Percentiles rank a stretch among this genome's conserved stretches.
Conservation (phyloP, 1,140 invertebrate species). For the Wiebesia pumilae region DNA sequence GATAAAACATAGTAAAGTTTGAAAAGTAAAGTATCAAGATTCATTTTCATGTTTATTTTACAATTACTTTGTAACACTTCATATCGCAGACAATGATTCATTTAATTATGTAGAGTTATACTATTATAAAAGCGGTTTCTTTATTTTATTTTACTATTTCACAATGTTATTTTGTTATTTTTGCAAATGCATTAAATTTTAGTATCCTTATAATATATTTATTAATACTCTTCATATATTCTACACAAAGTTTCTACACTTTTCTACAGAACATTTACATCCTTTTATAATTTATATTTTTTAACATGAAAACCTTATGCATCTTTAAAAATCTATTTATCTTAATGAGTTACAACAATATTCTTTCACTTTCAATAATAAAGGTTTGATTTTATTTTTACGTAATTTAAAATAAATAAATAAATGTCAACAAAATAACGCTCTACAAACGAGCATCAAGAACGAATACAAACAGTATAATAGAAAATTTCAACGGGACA, state of each 20-base stretch:
- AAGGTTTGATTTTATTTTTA: neutral
- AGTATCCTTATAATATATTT: neutral
- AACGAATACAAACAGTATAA: neutral
- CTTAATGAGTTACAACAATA: neutral
- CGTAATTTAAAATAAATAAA: neutral
- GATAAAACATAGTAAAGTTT: neutral
- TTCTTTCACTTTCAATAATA: neutral
- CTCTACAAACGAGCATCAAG: neutral
- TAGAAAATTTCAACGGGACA: constrained; percentile 26
- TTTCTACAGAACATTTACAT: no score
- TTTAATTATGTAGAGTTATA: neutral
- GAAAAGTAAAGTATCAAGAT: neutral
- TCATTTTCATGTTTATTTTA: neutral
- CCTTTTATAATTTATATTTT: no score
- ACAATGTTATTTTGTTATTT: neutral
- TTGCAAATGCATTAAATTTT: neutral
- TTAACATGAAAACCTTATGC: no score
- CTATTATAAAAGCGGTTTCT: neutral
- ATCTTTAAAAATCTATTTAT: neutral
- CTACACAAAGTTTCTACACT: no score
- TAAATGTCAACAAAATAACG: neutral
- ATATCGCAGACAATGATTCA: neutral
- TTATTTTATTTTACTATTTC: no score
- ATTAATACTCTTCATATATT: no score
- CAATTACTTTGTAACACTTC: neutral